phyloP scores from a whole-genome alignment of 2,888 invertebrate species.

The Ichneumoninae sp. region DNA sequence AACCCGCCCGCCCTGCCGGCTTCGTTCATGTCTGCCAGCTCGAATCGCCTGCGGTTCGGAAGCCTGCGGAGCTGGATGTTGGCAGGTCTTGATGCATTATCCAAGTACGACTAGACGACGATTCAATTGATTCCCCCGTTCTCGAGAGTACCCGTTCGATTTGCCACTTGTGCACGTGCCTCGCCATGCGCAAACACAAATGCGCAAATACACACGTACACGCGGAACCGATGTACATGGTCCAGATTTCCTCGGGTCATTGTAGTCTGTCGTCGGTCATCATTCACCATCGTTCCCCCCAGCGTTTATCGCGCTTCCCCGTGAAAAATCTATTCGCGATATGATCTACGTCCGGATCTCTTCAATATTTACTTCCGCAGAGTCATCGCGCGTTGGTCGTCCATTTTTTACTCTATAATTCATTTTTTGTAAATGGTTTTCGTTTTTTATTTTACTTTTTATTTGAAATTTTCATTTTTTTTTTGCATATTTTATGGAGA shows the following conservation, averaged over 20 bases:
- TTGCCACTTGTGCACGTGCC: conserved; percentile 69
- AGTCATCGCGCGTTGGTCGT: too few relatives aligned
- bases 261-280: conserved; percentile 49
- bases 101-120: conserved; percentile 66
- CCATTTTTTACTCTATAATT: not conserved
- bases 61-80: conserved; percentile 60
- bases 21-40: conserved; percentile 29
- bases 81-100: conserved; percentile 75
- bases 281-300: conserved; percentile 39
- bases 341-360: conserved; percentile 5
- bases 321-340: conserved; percentile 24
- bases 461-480: not conserved
- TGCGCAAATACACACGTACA: not conserved
- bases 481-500: not conserved
- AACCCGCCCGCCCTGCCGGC: conserved; percentile 24
- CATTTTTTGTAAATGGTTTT: not conserved
- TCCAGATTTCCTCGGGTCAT: conserved; percentile 56
- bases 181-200: conserved; percentile 33
- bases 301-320: not conserved
- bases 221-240: conserved; percentile 40
- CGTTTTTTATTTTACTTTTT: not conserved
- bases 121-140: conserved; percentile 65
- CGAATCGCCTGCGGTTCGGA: conserved; percentile 34
- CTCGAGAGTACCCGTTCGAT: conserved; percentile 71
- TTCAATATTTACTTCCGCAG: not conserved